Conservation (phyloP, 1,140 invertebrate species). For the Heliothis virescens region DNA sequence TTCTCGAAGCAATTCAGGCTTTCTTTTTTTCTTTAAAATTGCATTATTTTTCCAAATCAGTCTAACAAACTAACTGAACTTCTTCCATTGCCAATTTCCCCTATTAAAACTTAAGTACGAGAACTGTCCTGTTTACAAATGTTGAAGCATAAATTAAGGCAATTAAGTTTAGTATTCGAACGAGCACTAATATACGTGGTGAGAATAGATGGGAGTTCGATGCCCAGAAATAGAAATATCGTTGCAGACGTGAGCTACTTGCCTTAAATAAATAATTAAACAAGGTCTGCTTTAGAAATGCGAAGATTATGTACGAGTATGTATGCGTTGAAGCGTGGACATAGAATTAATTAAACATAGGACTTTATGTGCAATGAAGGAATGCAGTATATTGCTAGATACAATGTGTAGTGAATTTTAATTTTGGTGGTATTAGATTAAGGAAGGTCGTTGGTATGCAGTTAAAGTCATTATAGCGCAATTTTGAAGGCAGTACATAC, state of each 20-base stretch:
- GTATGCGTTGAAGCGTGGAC: not conserved
- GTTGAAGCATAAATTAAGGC: constrained; percentile 11
- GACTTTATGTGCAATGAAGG: constrained; percentile 5
- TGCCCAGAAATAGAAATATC: not conserved
- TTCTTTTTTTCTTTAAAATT: no score
- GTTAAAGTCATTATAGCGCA: not conserved
- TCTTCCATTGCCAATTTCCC: not conserved
- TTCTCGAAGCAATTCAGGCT: no score
- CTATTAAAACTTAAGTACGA: constrained; percentile 18
- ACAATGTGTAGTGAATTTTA: not conserved
- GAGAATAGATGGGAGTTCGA: not conserved
- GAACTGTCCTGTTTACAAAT: constrained; percentile 26
- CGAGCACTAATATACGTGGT: not conserved
- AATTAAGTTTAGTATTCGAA: not conserved
- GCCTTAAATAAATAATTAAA: not conserved
- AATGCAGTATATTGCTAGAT: not conserved
- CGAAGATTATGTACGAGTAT: not conserved
- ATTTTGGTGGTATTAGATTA: not conserved
- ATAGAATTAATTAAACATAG: constrained; percentile 1
- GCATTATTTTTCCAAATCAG: no score
- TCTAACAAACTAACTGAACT: no score
- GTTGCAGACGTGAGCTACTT: not conserved
- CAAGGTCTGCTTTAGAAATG: not conserved
- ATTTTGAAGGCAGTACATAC: no score
- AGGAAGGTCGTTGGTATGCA: not conserved